A percentile compares a stretch with the other conserved stretches of the same genome.
phyloP scores from a whole-genome alignment of 2,888 invertebrate species.

The Scaptomyza flava region DNA sequence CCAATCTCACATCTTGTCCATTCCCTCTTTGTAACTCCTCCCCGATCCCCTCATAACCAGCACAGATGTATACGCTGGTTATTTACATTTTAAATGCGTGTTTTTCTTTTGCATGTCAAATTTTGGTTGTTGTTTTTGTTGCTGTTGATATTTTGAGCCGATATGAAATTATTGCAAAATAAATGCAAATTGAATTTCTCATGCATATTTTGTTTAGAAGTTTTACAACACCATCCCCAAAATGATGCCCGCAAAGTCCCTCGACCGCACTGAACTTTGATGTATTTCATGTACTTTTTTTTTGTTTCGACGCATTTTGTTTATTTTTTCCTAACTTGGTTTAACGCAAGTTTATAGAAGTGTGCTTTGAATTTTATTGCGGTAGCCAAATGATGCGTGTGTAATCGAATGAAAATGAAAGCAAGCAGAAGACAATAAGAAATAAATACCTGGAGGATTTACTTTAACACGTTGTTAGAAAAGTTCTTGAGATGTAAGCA shows the following conservation, averaged over 20 bases:
- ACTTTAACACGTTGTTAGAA: slow-evolving; percentile 30
- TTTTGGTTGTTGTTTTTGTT: slow-evolving; percentile 44
- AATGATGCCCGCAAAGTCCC: slow-evolving; percentile 20
- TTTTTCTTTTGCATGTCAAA: slow-evolving; percentile 52
- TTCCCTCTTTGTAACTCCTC: not conserved
- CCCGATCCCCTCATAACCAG: not conserved
- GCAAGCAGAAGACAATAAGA: slow-evolving; percentile 18
- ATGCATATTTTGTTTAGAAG: slow-evolving; percentile 77
- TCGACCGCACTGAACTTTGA: slow-evolving; percentile 61
- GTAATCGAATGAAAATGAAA: slow-evolving; percentile 50
- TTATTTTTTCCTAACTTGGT: slow-evolving; percentile 26
- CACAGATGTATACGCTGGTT: slow-evolving; percentile 19
- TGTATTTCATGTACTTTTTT: slow-evolving; percentile 51
- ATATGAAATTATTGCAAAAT: slow-evolving; percentile 80
- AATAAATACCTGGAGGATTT: not conserved
- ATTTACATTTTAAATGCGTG: slow-evolving; percentile 64
- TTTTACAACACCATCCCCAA: slow-evolving; percentile 50
- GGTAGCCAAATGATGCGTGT: slow-evolving; percentile 51
- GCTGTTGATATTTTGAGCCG: slow-evolving; percentile 57
- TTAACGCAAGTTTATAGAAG: slow-evolving; percentile 46
- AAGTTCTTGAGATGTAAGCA: slow-evolving; percentile 5
- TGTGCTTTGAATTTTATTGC: slow-evolving; percentile 73
- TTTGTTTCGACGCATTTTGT: slow-evolving; percentile 7
- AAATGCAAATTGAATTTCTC: slow-evolving; percentile 80
- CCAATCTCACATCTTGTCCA: slow-evolving; percentile 17